These are phyloP conservation scores for Chinchilla lanigera DNA, from an alignment of 2,113 vertebrate species.

Conservation along the genomic window DNA sequence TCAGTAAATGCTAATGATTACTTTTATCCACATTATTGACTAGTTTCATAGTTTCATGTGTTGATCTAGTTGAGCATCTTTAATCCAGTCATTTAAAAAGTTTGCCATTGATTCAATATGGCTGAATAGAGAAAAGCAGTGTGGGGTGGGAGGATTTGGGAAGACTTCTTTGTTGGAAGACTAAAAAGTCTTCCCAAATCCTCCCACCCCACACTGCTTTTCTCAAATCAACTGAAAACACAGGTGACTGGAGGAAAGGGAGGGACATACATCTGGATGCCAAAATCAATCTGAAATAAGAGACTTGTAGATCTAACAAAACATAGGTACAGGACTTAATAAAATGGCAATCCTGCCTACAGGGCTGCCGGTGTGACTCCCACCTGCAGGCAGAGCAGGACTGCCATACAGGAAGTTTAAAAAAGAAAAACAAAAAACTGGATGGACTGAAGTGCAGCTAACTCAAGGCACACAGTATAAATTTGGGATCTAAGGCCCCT, in stretches of 20 bases:
- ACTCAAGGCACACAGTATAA: not conserved
- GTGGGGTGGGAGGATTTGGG: no score
- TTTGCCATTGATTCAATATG: not conserved
- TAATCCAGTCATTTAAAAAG: not conserved
- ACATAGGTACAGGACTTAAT: not conserved
- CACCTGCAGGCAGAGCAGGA: not conserved
- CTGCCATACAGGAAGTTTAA: not conserved
- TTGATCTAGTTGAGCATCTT: not conserved
- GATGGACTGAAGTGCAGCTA: not conserved
- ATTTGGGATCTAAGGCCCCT: not conserved
- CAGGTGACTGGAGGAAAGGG: not conserved
- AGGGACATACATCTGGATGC: not conserved
- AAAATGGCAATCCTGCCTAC: not conserved
- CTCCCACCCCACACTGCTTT: no score
- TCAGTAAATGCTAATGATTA: not conserved
- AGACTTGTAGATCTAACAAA: not conserved
- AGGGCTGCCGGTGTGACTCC: not conserved
- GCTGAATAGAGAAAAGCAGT: no score
- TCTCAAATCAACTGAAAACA: not conserved
- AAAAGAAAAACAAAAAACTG: not conserved
- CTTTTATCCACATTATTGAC: not conserved
- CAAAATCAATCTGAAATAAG: not conserved
- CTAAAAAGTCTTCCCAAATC: no score
- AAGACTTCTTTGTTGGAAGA: no score
- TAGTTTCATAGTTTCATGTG: not conserved